These are phyloP conservation scores for Syndactyla subalaris DNA, from an alignment of 2,797 vertebrate species.

Conservation along the genomic window DNA sequence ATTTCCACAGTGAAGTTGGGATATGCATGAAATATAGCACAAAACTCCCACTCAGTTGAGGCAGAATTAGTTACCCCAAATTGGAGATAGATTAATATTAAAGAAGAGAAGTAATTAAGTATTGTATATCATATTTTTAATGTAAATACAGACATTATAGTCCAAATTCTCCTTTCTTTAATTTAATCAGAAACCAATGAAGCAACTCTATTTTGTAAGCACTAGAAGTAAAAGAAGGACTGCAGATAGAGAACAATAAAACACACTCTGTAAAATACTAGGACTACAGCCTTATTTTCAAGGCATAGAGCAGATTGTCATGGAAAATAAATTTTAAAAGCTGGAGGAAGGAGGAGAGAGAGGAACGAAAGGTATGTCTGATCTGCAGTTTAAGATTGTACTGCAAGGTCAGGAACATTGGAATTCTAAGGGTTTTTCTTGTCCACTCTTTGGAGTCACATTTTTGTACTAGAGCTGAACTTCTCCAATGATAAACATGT, in stretches of 20 bases:
- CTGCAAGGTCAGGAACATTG: not conserved
- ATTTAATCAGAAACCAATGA: not conserved
- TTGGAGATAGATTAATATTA: not conserved
- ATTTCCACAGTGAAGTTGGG: not conserved
- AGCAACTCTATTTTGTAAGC: not conserved
- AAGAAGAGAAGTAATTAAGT: not conserved
- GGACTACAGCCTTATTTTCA: not conserved
- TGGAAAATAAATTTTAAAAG: not conserved
- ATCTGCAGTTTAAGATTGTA: not conserved
- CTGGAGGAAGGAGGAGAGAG: not conserved
- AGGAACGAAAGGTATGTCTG: not conserved
- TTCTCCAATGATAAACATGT: not conserved
- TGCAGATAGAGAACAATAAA: not conserved
- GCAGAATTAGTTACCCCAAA: not conserved
- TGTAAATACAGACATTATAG: not conserved
- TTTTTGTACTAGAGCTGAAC: slow-evolving; percentile 9
- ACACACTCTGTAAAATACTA: not conserved
- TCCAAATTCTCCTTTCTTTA: not conserved
- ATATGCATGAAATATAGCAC: not conserved
- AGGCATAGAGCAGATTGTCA: not conserved
- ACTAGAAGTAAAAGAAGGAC: not conserved
- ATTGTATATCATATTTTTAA: not conserved
- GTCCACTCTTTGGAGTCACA: not conserved
- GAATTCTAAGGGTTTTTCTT: slow-evolving; percentile 20
- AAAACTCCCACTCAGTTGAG: not conserved